Conservation (phyloP, 2,113 vertebrate species). For the Corythoichthys intestinalis region DNA sequence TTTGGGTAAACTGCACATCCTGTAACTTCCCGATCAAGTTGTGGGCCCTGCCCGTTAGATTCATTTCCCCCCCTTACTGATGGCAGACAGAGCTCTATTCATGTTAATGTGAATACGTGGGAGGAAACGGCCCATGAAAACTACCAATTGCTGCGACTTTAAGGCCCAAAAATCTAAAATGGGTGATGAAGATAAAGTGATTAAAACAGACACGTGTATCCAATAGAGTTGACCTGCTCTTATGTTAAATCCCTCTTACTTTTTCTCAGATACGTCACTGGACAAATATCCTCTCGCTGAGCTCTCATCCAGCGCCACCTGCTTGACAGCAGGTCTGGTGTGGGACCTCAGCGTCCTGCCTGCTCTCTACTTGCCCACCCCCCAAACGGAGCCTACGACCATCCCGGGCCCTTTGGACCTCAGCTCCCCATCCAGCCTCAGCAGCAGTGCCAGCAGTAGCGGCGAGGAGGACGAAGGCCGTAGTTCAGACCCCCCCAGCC, state of each 20-base stretch:
- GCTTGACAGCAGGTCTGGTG: slow-evolving; percentile 80
- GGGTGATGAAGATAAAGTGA: not conserved
- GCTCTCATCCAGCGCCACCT: slow-evolving; percentile 66
- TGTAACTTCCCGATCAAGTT: slow-evolving; percentile 45
- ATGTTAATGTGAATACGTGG: slow-evolving; percentile 72
- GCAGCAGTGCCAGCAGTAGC: slow-evolving; percentile 77
- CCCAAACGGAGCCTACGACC: slow-evolving; percentile 61
- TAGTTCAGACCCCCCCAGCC: slow-evolving; percentile 89
- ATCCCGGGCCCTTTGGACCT: slow-evolving; percentile 79
- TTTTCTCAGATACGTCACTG: slow-evolving; percentile 69
- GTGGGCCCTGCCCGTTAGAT: slow-evolving; percentile 50
- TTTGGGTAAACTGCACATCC: slow-evolving; percentile 5
- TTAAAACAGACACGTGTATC: not conserved
- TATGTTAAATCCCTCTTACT: not conserved
- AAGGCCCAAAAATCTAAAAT: not conserved
- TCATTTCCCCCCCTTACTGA: slow-evolving; percentile 53
- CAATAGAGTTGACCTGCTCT: not conserved
- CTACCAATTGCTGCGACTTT: slow-evolving; percentile 32
- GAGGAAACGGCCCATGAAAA: slow-evolving; percentile 63
- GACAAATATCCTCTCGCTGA: slow-evolving; percentile 79
- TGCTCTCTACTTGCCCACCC: slow-evolving; percentile 72
- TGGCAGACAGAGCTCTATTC: slow-evolving; percentile 69
- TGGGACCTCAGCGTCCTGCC: slow-evolving; percentile 86
- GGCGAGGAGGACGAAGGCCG: slow-evolving; percentile 90
- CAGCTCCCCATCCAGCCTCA: slow-evolving; percentile 77